phyloP scores from a whole-genome alignment of 1,140 invertebrate species.

The Formica selysi region DNA sequence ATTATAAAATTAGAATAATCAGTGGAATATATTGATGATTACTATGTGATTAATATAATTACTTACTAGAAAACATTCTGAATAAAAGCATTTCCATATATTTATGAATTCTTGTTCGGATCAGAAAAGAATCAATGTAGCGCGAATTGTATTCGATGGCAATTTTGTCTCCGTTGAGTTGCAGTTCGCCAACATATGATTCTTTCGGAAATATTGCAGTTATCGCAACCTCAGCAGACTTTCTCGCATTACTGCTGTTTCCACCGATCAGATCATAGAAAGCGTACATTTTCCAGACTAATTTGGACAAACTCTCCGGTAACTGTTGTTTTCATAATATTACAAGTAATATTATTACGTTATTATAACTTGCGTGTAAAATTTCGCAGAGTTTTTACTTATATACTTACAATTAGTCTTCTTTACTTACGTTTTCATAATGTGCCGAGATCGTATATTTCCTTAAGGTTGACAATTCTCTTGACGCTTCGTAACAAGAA shows the following conservation, averaged over 20 bases:
- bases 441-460: slow-evolving; percentile 79
- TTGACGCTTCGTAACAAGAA: slow-evolving; percentile 83
- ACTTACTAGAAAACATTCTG: slow-evolving; percentile 81
- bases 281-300: slow-evolving; percentile 76
- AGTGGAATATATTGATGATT: slow-evolving; percentile 7
- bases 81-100: slow-evolving; percentile 80
- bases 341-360: slow-evolving; percentile 19
- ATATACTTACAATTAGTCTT: too few relatives aligned
- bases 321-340: slow-evolving; percentile 70
- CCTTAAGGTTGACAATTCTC: slow-evolving; percentile 83
- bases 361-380: slow-evolving; percentile 19
- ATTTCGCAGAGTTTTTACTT: background rate
- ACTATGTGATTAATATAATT: background rate
- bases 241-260: slow-evolving; percentile 67
- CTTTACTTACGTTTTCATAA: slow-evolving; percentile 81
- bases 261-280: slow-evolving; percentile 80
- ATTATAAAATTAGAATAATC: slow-evolving; percentile 1
- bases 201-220: slow-evolving; percentile 80
- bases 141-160: slow-evolving; percentile 76
- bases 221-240: slow-evolving; percentile 75
- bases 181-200: slow-evolving; percentile 75
- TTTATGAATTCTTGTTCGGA: slow-evolving; percentile 82
- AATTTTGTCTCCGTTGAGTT: slow-evolving; percentile 78
- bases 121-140: slow-evolving; percentile 79
- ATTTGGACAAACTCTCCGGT: slow-evolving; percentile 75